These are phyloP conservation scores for Hylomyscus alleni DNA, from an alignment of 2,797 vertebrate genomes.

Conservation along the genomic window DNA sequence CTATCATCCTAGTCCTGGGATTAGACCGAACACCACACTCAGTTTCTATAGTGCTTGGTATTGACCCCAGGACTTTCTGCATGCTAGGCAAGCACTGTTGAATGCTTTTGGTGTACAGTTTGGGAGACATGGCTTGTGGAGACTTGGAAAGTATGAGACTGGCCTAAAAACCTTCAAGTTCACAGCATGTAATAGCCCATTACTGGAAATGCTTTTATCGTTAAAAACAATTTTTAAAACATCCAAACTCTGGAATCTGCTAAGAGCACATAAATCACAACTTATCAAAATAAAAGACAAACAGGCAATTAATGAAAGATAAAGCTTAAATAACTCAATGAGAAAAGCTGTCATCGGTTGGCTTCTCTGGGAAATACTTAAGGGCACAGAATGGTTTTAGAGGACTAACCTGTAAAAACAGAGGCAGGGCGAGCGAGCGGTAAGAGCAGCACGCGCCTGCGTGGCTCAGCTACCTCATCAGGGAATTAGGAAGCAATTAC, in stretches of 20 bases:
- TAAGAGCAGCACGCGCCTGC: neutral
- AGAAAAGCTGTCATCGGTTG: neutral
- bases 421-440: neutral
- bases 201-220: neutral
- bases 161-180: neutral
- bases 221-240: neutral
- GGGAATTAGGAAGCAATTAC: neutral
- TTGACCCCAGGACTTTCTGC: neutral
- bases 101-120: neutral
- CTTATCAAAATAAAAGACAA: conserved; percentile 38
- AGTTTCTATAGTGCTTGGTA: neutral
- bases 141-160: neutral
- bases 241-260: neutral
- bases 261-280: conserved; percentile 29
- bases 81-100: neutral
- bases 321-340: neutral
- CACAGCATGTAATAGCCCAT: neutral
- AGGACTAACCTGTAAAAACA: neutral
- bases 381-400: neutral
- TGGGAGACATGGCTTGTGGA: neutral
- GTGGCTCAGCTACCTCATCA: neutral
- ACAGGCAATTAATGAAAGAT: conserved; percentile 7
- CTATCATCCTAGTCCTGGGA: neutral
- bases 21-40: neutral
- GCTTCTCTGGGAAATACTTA: neutral